Evolutionary conservation across 1,140 invertebrate species (phyloP).

Genomic region (Pogonomyrmex barbatus): DNA sequence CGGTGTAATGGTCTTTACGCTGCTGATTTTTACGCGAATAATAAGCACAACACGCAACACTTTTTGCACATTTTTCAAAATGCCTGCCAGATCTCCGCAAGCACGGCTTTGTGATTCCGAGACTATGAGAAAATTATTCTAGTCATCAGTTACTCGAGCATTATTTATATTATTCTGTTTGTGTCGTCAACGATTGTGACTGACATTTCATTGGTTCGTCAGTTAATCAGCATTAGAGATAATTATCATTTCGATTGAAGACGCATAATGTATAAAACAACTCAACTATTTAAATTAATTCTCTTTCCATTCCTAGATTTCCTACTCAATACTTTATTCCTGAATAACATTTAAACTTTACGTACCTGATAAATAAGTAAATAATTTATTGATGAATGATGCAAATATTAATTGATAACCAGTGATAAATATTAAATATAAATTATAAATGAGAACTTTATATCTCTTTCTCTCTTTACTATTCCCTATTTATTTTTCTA

Average conservation of each 20-base stretch:
- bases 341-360: background rate
- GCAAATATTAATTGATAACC: background rate
- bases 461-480: background rate
- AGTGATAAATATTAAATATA: background rate
- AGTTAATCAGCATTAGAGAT: conserved; percentile 11
- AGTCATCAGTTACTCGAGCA: conserved; percentile 4
- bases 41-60: background rate
- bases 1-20: background rate
- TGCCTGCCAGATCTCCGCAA: background rate
- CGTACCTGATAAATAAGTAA: background rate
- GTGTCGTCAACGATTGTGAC: background rate
- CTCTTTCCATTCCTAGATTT: background rate
- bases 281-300: background rate
- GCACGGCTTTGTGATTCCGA: conserved; percentile 13
- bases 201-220: conserved; percentile 21
- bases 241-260: conserved; percentile 15
- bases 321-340: background rate
- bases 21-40: conserved; percentile 10
- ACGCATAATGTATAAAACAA: background rate
- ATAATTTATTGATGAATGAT: background rate
- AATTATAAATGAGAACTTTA: background rate
- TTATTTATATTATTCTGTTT: conserved; percentile 50
- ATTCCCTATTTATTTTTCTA: conserved; percentile 54
- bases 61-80: conserved; percentile 22
- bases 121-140: conserved; percentile 38